Conservation (phyloP, 2,888 invertebrate species). For the Cephus pulcher region DNA sequence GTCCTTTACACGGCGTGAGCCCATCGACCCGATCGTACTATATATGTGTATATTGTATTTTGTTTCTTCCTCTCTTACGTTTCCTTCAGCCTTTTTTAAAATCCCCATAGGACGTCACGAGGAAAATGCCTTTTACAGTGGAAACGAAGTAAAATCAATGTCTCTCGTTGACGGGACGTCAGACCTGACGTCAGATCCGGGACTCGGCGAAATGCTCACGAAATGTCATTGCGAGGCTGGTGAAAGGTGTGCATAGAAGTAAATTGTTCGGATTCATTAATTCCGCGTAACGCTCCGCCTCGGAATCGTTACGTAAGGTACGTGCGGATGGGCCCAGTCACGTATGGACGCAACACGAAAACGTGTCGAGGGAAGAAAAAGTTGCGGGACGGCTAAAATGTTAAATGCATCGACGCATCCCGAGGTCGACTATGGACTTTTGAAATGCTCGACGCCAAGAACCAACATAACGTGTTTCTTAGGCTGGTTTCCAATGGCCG, state of each 20-base stretch:
- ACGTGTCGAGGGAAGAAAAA: background rate
- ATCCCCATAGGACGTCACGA: too few relatives aligned
- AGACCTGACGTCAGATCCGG: background rate
- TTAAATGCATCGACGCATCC: background rate
- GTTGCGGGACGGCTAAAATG: background rate
- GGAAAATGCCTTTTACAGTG: background rate
- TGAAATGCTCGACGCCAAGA: conserved; percentile 12
- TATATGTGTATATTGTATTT: background rate
- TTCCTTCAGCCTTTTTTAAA: background rate
- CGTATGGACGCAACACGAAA: background rate
- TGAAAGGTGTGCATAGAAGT: background rate
- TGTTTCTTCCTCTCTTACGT: background rate
- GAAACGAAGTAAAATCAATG: background rate
- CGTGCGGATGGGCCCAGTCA: background rate
- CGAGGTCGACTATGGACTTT: background rate
- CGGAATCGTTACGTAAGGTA: background rate
- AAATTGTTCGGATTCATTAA: background rate
- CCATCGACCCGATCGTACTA: background rate
- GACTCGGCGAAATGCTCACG: background rate
- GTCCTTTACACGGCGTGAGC: background rate
- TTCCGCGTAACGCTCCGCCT: background rate
- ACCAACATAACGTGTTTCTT: conserved; percentile 36
- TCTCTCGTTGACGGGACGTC: background rate
- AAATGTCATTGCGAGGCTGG: background rate
- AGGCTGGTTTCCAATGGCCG: conserved; percentile 4